A percentile compares a stretch with the other conserved stretches of the same genome.
phyloP scores from a whole-genome alignment of 2,113 vertebrate genomes.

The Myrmecobius fasciatus region DNA sequence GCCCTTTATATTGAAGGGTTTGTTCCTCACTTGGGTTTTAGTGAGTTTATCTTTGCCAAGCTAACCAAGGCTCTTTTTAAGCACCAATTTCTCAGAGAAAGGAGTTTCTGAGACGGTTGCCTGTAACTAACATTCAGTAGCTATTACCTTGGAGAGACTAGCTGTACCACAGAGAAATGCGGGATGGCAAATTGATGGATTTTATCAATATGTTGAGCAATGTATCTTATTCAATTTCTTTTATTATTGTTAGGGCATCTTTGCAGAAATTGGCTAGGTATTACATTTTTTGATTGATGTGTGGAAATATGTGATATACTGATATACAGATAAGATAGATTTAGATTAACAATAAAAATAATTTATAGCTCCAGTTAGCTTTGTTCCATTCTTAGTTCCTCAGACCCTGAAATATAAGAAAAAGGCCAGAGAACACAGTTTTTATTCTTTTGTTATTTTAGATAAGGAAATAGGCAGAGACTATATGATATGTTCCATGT shows the following conservation, averaged over 20 bases:
- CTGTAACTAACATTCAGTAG: not conserved
- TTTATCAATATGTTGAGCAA: not conserved
- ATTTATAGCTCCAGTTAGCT: not conserved
- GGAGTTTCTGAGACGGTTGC: not conserved
- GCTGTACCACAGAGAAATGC: not conserved
- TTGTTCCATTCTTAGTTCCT: not conserved
- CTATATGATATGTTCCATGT: not conserved
- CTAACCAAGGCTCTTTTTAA: not conserved
- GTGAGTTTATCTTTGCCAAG: not conserved
- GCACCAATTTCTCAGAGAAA: not conserved
- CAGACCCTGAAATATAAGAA: not conserved
- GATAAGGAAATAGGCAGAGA: not conserved
- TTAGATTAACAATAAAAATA: not conserved
- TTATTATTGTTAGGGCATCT: not conserved
- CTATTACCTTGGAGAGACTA: conserved; percentile 4
- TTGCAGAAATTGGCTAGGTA: not conserved
- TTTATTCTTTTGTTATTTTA: not conserved
- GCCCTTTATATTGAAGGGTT: not conserved
- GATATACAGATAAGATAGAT: not conserved
- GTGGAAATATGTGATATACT: not conserved
- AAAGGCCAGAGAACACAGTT: not conserved
- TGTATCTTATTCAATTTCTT: not conserved
- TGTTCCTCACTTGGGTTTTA: not conserved
- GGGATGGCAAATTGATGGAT: not conserved
- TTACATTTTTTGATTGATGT: not conserved